Evolutionary conservation across 2,888 invertebrate species (phyloP).

Genomic region (Lycocerus yunnanus): DNA sequence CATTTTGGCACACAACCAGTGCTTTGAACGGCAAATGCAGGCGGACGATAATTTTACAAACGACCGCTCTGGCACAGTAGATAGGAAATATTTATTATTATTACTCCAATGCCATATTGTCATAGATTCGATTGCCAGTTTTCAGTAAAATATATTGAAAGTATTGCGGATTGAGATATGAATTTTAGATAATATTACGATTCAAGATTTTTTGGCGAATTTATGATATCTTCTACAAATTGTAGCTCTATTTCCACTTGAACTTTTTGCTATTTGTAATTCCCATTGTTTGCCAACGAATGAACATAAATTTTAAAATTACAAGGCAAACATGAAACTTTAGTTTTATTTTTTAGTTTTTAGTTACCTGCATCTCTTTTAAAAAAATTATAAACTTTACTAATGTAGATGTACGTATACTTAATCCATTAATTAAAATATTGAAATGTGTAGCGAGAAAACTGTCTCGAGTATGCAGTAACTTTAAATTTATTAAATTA

Average conservation of each 20-base stretch:
- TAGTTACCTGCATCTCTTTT: background rate
- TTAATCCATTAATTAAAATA: background rate
- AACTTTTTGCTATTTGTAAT: constrained; percentile 23
- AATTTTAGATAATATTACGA: constrained; percentile 30
- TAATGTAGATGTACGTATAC: background rate
- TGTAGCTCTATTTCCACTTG: constrained; percentile 26
- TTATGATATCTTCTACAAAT: constrained; percentile 26
- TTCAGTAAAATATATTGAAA: constrained; percentile 31
- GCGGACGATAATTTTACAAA: constrained; percentile 46
- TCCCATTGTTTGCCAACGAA: constrained; percentile 18
- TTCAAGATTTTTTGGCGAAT: constrained; percentile 27
- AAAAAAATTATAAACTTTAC: background rate
- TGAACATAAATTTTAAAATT: background rate
- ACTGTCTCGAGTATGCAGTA: background rate
- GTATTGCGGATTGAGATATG: constrained; percentile 29
- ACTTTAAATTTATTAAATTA: background rate
- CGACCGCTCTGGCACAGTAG: constrained; percentile 44
- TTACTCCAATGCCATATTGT: constrained; percentile 48
- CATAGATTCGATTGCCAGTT: constrained; percentile 45
- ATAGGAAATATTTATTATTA: constrained; percentile 50
- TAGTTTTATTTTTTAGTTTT: background rate
- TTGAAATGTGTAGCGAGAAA: background rate
- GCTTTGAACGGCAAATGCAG: constrained; percentile 36
- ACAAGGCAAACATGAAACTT: background rate
- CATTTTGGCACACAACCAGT: constrained; percentile 20